phyloP scores from a whole-genome alignment of 2,113 vertebrate genomes.

The Jacana jacana region DNA sequence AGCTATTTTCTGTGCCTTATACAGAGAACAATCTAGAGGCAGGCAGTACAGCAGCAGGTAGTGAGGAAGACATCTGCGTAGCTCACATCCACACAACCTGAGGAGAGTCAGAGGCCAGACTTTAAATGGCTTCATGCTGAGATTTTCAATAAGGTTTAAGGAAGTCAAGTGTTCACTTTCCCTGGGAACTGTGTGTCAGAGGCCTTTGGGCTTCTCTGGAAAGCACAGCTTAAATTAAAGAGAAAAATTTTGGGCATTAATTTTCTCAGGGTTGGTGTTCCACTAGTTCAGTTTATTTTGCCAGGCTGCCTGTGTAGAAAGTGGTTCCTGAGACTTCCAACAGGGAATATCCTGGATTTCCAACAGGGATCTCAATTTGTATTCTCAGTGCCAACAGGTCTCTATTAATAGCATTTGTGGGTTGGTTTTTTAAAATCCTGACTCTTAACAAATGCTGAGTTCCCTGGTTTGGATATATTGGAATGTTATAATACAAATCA shows the following conservation, averaged over 20 bases:
- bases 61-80: fast-evolving
- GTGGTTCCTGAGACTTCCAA: not conserved
- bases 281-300: not conserved
- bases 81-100: not conserved
- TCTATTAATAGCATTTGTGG: not conserved
- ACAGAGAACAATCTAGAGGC: not conserved
- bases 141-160: not conserved
- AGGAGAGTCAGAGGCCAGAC: not conserved
- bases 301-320: not conserved
- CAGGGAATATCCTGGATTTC: not conserved
- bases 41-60: fast-evolving
- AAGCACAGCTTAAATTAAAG: not conserved
- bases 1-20: not conserved
- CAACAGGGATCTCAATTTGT: not conserved
- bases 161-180: not conserved
- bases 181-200: not conserved
- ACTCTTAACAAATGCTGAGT: not conserved
- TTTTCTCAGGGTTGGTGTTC: not conserved
- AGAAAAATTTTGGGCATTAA: not conserved
- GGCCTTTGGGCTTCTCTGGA: not conserved
- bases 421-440: not conserved
- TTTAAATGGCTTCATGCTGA: not conserved
- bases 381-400: not conserved
- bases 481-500: not conserved
- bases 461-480: not conserved